Evolutionary conservation across 2,113 vertebrate species (phyloP).

Genomic region (Agapornis roseicollis): DNA sequence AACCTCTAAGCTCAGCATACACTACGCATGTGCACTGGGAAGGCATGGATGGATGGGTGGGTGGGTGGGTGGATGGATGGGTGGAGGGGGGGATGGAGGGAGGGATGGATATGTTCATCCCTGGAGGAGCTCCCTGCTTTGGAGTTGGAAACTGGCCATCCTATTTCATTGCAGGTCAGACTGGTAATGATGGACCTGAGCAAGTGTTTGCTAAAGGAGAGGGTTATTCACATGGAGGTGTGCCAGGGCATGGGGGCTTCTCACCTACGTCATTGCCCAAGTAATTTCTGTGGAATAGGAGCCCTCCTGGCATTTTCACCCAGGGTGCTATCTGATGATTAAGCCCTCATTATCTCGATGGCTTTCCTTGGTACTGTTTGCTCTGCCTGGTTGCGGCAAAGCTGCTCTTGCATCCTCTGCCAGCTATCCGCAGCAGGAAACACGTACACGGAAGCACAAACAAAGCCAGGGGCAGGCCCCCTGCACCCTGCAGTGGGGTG

Average conservation of each 20-base stretch:
- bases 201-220: not conserved
- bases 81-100: too few species aligned
- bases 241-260: not conserved
- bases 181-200: not conserved
- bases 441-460: not conserved
- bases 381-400: not conserved
- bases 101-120: not conserved
- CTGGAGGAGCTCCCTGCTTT: not conserved
- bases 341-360: not conserved
- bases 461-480: not conserved
- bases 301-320: not conserved
- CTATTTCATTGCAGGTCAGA: not conserved
- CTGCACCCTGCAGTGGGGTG: fast-evolving
- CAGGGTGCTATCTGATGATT: slow-evolving; percentile 8
- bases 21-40: fast-evolving
- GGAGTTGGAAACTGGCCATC: fast-evolving
- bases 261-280: not conserved
- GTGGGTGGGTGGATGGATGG: not conserved
- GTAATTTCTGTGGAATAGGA: not conserved
- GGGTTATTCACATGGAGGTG: not conserved
- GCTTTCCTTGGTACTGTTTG: slow-evolving; percentile 28
- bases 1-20: not conserved
- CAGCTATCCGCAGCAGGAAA: not conserved
- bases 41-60: not conserved
- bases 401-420: not conserved